phyloP scores from a whole-genome alignment of 2,888 invertebrate genomes.

The Ecliptopera silaceata region DNA sequence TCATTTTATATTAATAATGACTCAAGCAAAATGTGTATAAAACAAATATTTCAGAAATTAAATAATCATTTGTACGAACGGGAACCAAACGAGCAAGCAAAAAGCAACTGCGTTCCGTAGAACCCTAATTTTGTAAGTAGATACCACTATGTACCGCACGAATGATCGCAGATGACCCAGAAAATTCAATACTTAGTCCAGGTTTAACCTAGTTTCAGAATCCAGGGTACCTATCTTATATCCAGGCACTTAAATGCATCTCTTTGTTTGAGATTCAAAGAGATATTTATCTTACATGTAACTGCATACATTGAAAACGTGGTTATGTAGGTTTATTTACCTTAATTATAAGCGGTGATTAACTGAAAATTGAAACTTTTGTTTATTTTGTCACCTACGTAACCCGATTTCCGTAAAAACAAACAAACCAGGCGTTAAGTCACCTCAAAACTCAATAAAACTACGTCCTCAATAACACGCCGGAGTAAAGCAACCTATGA shows the following conservation, averaged over 20 bases:
- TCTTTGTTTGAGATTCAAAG: constrained; percentile 20
- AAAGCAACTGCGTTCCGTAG: no score
- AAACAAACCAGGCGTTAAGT: constrained; percentile 8
- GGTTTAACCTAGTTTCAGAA: constrained; percentile 26
- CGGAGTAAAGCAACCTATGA: constrained; percentile 22
- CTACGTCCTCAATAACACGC: constrained; percentile 25
- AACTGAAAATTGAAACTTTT: background rate
- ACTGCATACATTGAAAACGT: background rate
- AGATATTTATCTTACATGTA: constrained; percentile 4
- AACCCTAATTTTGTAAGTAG: no score
- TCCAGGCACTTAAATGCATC: constrained; percentile 5
- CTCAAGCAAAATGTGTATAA: no score
- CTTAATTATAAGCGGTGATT: background rate
- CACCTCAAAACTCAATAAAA: constrained; percentile 26
- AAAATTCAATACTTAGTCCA: constrained; percentile 19
- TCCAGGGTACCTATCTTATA: constrained; percentile 10
- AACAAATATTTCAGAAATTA: no score
- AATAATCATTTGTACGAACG: no score
- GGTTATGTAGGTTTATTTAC: background rate
- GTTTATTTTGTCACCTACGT: constrained; percentile 6
- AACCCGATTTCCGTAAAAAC: constrained; percentile 17
- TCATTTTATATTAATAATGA: no score
- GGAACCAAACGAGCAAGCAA: no score
- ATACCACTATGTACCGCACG: background rate
- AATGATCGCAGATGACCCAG: background rate